phyloP scores from a whole-genome alignment of 2,888 invertebrate genomes.

The Caenorhabditis sinica region DNA sequence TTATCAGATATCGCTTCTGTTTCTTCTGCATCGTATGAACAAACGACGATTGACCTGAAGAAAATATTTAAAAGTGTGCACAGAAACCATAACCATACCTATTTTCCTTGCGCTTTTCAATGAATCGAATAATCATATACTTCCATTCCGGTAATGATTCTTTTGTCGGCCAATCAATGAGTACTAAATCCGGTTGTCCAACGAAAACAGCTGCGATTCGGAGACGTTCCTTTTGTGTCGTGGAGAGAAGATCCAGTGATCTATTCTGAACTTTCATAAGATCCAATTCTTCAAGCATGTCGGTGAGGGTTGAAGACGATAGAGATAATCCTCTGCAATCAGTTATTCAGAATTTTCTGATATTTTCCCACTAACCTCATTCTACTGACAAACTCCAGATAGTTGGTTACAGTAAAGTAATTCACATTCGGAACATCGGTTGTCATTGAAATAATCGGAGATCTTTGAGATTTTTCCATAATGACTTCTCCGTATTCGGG shows the following conservation, averaged over 20 bases:
- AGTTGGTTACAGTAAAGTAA: slow-evolving; percentile 39
- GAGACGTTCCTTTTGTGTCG: slow-evolving; percentile 52
- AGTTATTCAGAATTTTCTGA: not conserved
- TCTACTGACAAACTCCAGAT: slow-evolving; percentile 30
- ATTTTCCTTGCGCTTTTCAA: slow-evolving; percentile 42
- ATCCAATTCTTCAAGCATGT: slow-evolving; percentile 38
- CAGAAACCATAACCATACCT: not conserved
- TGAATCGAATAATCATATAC: slow-evolving; percentile 39
- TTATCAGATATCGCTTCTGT: slow-evolving; percentile 47
- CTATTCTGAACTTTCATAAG: slow-evolving; percentile 25
- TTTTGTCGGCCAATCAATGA: slow-evolving; percentile 50
- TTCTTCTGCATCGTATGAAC: slow-evolving; percentile 47
- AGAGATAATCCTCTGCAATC: slow-evolving; percentile 14
- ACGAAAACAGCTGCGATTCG: slow-evolving; percentile 52
- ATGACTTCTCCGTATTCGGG: slow-evolving; percentile 50
- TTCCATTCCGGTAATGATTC: slow-evolving; percentile 42
- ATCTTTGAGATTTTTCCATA: slow-evolving; percentile 35
- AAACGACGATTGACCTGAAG: slow-evolving; percentile 32
- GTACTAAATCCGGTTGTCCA: slow-evolving; percentile 49
- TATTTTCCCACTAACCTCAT: slow-evolving; percentile 23
- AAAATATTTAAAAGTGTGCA: not conserved
- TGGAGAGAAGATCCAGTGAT: slow-evolving; percentile 39
- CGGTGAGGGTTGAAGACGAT: not conserved
- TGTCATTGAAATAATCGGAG: slow-evolving; percentile 14
- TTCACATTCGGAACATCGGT: slow-evolving; percentile 44